Base-by-base conservation (phyloP, 2,113 vertebrate species). In the Macroglossus sobrinus region DNA sequence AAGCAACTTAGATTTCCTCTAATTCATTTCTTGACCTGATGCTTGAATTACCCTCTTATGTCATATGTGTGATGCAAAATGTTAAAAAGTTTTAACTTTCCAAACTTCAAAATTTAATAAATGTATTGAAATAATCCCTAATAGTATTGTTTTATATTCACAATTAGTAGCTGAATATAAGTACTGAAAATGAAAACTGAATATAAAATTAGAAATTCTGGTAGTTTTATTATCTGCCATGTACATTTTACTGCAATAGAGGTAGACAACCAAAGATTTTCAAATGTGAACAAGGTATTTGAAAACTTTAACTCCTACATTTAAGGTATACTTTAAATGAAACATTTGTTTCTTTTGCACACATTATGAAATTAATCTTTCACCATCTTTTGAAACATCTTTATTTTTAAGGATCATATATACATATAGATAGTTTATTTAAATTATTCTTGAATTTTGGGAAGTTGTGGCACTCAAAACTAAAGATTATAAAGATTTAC, bases 11-110 rank as follows among this genome's bases (percentile, higher is more conserved):
- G 57, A 75, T 61, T 76, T 87, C 28, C 26, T 92, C 47, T 55
- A 24, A 47, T 84, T 19, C 11, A 2, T 26, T 71, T 9, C 38
- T 71, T 84, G 8, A 43, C 10, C 8, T 71, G 19, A 80, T 43
- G 8, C 15, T 74, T 90, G 24, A 87, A 69, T 94, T 80, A 74
- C 9, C 33, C 4, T 84, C 5, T 43, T 35, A 45, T 11, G 30
- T 24, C n/a, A 75, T 7, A 59, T 43, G 11, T 61, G 57, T 88
- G 38, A 88, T 53, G 3, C 16, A 38, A 90, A 96, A 82, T 64
- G 68, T 19, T 75, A 68, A 89, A 93, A 63, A 81, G 13, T 86
- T 84, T 96, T 59, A 80, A 57, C 11, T 61, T 96, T 76, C 26
- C n/a, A 94, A 74, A 76, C 21, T 93, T 90, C 4, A 80, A 68